phyloP scores from a whole-genome alignment of 2,113 vertebrate genomes.

The Opisthocomus hoazin region DNA sequence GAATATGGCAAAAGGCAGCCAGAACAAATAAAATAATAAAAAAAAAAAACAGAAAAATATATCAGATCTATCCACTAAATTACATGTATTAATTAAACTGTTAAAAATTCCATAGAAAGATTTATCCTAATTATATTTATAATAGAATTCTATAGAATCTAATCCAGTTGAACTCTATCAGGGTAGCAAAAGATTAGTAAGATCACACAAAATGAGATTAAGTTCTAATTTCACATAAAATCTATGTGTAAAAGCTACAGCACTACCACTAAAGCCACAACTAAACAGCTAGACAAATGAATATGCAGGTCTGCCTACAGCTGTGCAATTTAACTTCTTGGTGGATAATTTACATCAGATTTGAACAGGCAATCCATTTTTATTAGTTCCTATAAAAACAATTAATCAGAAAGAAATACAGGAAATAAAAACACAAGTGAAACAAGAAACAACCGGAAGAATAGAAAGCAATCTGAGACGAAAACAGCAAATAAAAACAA shows the following conservation, averaged over 20 bases:
- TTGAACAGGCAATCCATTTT: not conserved
- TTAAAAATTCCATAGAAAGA: not conserved
- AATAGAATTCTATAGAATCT: not conserved
- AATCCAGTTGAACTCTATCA: not conserved
- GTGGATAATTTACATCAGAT: not conserved
- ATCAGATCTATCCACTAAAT: fast-evolving
- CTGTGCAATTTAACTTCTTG: not conserved
- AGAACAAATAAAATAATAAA: not conserved
- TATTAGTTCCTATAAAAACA: not conserved
- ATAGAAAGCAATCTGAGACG: not conserved
- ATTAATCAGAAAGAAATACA: not conserved
- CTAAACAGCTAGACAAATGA: not conserved
- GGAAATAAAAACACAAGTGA: not conserved
- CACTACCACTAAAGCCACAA: not conserved
- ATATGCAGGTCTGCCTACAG: not conserved
- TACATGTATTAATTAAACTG: not conserved
- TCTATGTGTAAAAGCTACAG: not conserved
- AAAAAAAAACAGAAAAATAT: not conserved
- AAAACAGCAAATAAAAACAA: not conserved
- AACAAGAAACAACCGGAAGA: not conserved
- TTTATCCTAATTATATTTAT: not conserved
- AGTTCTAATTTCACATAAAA: not conserved
- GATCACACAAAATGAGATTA: not conserved
- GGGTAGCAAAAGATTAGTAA: not conserved
- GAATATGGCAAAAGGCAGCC: not conserved